Evolutionary conservation across 2,888 invertebrate genomes (phyloP), one percentile per base, ranked within the genome.

Genomic region (Drosophila nr. fundita): DNA sequence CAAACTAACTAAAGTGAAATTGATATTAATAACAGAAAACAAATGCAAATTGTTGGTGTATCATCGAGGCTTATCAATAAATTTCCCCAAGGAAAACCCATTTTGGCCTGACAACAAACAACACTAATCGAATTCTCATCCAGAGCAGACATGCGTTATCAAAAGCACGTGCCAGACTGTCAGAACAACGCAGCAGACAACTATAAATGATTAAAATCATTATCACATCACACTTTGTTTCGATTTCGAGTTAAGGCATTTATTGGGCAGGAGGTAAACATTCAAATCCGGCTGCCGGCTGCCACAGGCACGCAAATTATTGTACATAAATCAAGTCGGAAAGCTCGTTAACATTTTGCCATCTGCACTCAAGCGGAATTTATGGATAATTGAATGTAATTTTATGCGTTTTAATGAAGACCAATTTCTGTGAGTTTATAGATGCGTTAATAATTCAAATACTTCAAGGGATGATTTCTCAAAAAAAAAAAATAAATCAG

Each of bases 381-480:
- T 69, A 61, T 73, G 73, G 83, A 80, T 85, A 89, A 89, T 78
- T 85, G 78, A 78, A 76, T 66, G 78, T 74, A 69, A 85, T 73
- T 73, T 57, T 50, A 73, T 68, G 66, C 68, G 54, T 27, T 48
- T 54, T 54, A 32, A 67, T 52, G 42, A 69, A 73, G 32, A 34
- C 27, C 34, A 49, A 54, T 66, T 27, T 21, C 15, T 48, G 36
- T 18, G 34, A 32, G 27, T 27, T 24, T 15, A 18, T 21, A 27
- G 52, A 49, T 61, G 57, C 40, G 57, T 38, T 48, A 48, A 65
- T 57, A 65, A 65, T 24, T 42, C 34, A 77, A 71, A 58, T 50
- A 55, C 42, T 54, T 38, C 4, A 30, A 42, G 15, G 13, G 4
- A n/a, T 42, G 42, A 42, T 48, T 29, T 36, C 13, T 8, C 13